Base-by-base conservation (phyloP, 2,888 invertebrate genomes). In the Papilio elwesi region DNA sequence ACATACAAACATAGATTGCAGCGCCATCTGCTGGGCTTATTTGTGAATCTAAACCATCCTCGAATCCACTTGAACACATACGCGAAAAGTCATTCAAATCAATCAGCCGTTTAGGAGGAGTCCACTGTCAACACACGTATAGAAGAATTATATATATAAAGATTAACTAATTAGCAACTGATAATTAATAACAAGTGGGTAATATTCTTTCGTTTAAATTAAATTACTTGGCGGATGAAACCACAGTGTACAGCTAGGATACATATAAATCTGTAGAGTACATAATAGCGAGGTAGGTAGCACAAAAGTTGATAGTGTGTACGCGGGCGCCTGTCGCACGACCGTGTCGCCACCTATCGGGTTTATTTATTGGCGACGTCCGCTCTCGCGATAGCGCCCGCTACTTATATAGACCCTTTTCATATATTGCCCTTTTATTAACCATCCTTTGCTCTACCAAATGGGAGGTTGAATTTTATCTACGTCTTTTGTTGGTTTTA, bases 281-380 rank as follows among this genome's bases (percentile, higher is more conserved):
- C 16, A 51, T 66, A 69, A 72, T 70, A 70, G 51, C 36, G 65
- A 64, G 66, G 52, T 68, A 76, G 76, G 70, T 69, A 70, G 76
- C 78, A 78, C 78, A 79, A 80, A 81, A 49, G 76, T 78, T 77
- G 76, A 76, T 76, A 59, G 65, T 73, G 43, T 74, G 71, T 82
- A 86, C 89, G 85, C 87, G 82, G 26, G 88, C 87, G 86, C 87
- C 86, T 83, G 90, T 91, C 91, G 88, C 86, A 81, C 85, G 89
- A 85, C 86, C 90, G 90, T 90, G 92, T 91, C 80, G 85, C 86
- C 84, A 89, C 88, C 89, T 92, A 92, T 92, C 92, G 89, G 85
- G 84, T 84, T 92, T 91, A 92, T 92, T 92, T 92, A 92, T 92
- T 90, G 89, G 82, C 87, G 83, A 85, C 88, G 91, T 88, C 87